Evolutionary conservation across 2,888 invertebrate genomes (phyloP).

Genomic region (Eucera pruinosa): DNA sequence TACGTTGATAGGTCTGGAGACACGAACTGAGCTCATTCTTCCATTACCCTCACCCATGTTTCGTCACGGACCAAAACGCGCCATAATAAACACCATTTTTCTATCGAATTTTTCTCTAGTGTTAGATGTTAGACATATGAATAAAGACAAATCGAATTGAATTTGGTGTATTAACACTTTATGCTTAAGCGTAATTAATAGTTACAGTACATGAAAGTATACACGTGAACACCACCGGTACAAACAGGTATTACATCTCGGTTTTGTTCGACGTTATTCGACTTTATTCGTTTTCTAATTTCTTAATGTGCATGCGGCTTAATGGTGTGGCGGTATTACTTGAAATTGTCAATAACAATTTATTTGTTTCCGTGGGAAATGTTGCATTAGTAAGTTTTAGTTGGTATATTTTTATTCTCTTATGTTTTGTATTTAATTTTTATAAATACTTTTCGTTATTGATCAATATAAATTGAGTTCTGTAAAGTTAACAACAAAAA

Average conservation of each 20-base stretch:
- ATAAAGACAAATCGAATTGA: neutral
- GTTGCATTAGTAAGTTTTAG: too few relatives aligned
- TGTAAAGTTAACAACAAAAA: too few relatives aligned
- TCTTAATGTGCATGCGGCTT: conserved; percentile 6
- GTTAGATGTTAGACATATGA: neutral
- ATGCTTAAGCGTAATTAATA: neutral
- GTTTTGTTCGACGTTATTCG: conserved; percentile 13
- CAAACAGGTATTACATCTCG: conserved; percentile 20
- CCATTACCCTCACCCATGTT: conserved; percentile 55
- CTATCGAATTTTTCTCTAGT: neutral
- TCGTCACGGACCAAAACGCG: conserved; percentile 51
- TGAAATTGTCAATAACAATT: too few relatives aligned
- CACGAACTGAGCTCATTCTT: conserved; percentile 61
- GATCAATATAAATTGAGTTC: too few relatives aligned
- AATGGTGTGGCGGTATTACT: too few relatives aligned
- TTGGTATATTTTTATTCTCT: too few relatives aligned
- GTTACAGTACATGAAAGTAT: neutral
- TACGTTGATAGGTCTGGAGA: conserved; percentile 51
- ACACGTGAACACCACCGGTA: conserved; percentile 8
- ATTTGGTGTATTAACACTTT: neutral
- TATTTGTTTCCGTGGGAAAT: too few relatives aligned
- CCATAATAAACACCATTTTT: conserved; percentile 4
- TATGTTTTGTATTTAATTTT: too few relatives aligned
- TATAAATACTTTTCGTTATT: too few relatives aligned
- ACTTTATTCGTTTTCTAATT: neutral